Evolutionary conservation across 2,113 vertebrate species (phyloP), one percentile per base, ranked within the genome.

Genomic region (Ramphastos sulfuratus): DNA sequence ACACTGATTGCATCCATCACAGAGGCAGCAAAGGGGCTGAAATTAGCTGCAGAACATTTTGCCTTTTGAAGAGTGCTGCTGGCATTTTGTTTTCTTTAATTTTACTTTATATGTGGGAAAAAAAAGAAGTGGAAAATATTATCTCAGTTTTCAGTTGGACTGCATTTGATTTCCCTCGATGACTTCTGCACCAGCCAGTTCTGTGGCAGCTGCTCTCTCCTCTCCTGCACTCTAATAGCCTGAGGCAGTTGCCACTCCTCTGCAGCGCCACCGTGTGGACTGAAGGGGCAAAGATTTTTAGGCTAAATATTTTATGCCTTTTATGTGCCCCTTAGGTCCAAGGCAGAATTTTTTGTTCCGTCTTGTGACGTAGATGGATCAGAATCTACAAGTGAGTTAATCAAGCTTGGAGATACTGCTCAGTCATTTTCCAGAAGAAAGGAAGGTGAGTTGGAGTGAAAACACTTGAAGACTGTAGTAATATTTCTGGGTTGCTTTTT

Each of bases 351-450:
- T 46, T 75, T 91, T 89, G 85, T 97, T n/a, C 97, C 97, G 12
- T 98, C 97, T 66, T 98, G 96, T 97, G 98, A 98, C 19, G 75
- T 70, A 56, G 98, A 98, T 15, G 98, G 97, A 85, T 97, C 96
- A 11, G 98, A 98, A 82, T 98, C 98, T 58, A 96, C 98, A 5
- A 97, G 97, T 74, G 99, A 99, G 85, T 96, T 98, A 54, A 98
- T 99, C 66, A 98, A 96, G 52, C 98, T 99, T 63, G 98, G 98
- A 82, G 98, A 99, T 52, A 98, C 98, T 6, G 98, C 98, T 31
- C 95, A 97, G 28, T 98, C 98, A 1, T 98, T 98, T 95, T 98
- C 96, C 58, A 96, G 95, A 75, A 98, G 98, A 97, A 97, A 94
- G 88, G 97, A 98, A 95, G 98, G 98, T 99, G 63, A 96, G 98